Base-by-base conservation (phyloP, 2,113 vertebrate species). In the Crotalus horridus region DNA sequence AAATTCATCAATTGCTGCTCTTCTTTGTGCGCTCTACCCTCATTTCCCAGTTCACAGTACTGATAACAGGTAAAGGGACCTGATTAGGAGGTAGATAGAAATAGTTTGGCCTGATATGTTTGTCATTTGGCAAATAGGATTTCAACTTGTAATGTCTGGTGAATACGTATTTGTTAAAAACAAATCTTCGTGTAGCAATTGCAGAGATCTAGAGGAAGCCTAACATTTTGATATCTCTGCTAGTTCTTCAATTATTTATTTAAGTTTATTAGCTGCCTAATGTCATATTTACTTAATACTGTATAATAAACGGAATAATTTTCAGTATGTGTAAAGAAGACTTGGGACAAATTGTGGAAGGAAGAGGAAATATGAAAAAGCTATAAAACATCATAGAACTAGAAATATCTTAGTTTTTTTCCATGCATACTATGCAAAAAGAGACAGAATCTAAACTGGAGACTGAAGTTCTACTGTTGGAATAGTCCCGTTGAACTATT, bases 21-120 rank as follows among this genome's bases (percentile, higher is more conserved):
- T 99, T 7, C 98, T 99, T 23, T 99, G 99, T 91, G 99, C 99
- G 39, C 97, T 99, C 29, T 99, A 99, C 95, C 99, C 99, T 3
- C 99, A 99, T 93, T 99, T 99, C 94, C 99, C 99, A 0, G 98
- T 99, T 91, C 99, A 99, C 96, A 99, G 99, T 95, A 99, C 99
- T 0, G 99, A 99, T 96, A 99, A 99, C 96, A 97, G 99, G 99
- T 99, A 97, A 97, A 39, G 6, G 7, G 97, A 58, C 20, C 51
- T 88, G 54, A 0, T 0, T 53, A 7, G 51, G 10, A 17, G 43
- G 4, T 33, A 6, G 0, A 10, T 20, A 24, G 21, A 69, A 55
- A 56, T 17, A 15, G 61, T 81, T 92, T 26, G 33, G n/a, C 1
- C 26, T 81, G 3, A 39, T 11, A 11, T 1, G 3, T 61, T 13